phyloP scores from a whole-genome alignment of 2,888 invertebrate genomes.

The Cataglyphis altisquamis region DNA sequence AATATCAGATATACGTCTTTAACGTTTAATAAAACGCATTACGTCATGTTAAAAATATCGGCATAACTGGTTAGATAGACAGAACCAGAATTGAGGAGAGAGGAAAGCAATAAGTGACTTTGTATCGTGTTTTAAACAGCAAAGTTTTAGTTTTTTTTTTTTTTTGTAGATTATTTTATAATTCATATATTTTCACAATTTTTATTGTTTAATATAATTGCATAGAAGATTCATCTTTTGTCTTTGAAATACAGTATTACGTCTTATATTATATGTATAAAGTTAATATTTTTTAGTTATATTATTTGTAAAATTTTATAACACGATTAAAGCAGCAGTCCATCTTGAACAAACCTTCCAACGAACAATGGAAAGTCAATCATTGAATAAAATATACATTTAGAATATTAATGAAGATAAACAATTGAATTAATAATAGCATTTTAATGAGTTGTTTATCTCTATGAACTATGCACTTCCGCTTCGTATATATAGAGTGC shows the following conservation, averaged over 20 bases:
- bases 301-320: background rate
- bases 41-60: background rate
- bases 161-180: background rate
- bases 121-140: background rate
- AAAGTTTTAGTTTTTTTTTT: background rate
- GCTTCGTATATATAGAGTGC: slow-evolving; percentile 61
- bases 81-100: background rate
- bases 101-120: background rate
- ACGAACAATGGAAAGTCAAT: background rate
- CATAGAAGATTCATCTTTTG: background rate
- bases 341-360: slow-evolving; percentile 12
- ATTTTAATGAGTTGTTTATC: slow-evolving; percentile 27
- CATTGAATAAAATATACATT: slow-evolving; percentile 3
- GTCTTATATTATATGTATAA: too few species aligned
- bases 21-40: background rate
- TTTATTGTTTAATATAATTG: background rate
- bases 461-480: slow-evolving; percentile 46
- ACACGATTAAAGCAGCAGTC: background rate
- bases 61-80: background rate
- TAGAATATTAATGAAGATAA: slow-evolving; percentile 53
- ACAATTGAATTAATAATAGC: slow-evolving; percentile 46
- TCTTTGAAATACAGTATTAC: background rate
- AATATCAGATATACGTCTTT: background rate
- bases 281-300: background rate
- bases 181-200: background rate